Evolutionary conservation across 1,140 invertebrate genomes (phyloP).

Genomic region (Acyrthosiphon pisum): DNA sequence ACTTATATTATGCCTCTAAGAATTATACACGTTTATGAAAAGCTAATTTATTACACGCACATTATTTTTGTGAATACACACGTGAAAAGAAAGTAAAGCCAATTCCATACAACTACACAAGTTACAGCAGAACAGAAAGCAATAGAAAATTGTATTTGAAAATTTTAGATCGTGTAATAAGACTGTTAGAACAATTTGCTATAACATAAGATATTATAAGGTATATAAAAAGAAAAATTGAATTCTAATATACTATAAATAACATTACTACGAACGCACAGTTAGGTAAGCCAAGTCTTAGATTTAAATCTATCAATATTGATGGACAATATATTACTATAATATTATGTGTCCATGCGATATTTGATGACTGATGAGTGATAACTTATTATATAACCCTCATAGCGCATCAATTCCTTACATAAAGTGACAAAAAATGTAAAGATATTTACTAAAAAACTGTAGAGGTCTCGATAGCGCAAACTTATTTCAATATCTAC

Average conservation of each 20-base stretch:
- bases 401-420: neutral
- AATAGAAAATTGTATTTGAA: too few species aligned
- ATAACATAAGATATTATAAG: fast-evolving
- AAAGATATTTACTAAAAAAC: neutral
- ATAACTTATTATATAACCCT: neutral
- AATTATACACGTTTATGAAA: neutral
- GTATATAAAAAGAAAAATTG: neutral
- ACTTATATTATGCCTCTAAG: neutral
- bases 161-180: too few species aligned
- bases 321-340: neutral
- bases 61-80: too few species aligned
- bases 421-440: neutral
- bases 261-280: neutral
- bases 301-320: neutral
- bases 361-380: neutral
- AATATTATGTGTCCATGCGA: neutral
- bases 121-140: too few species aligned
- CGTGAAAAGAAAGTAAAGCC: too few species aligned
- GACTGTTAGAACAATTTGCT: neutral
- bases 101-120: too few species aligned
- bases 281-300: neutral
- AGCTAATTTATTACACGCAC: too few species aligned
- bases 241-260: neutral
- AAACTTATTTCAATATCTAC: neutral
- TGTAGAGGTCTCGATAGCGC: neutral